Evolutionary conservation across 2,888 invertebrate species (phyloP).

Genomic region (Agriopis leucophaearia): DNA sequence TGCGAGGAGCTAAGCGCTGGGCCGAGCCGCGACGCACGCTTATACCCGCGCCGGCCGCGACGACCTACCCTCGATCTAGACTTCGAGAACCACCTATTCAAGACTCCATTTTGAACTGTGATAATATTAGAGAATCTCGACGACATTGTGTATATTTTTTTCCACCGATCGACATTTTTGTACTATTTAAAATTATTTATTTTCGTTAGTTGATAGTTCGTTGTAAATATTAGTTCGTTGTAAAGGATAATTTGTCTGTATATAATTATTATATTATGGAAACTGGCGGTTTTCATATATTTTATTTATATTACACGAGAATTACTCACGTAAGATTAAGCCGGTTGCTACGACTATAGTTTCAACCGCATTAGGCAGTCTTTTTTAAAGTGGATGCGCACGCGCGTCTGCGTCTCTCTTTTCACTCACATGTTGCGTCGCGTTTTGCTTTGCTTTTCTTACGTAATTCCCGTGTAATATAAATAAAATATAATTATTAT

Average conservation of each 20-base stretch:
- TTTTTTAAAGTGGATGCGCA: conserved; percentile 47
- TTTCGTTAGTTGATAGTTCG: conserved; percentile 58
- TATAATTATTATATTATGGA: conserved; percentile 60
- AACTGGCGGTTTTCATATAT: too few species aligned
- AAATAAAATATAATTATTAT: conserved; percentile 68
- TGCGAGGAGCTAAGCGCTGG: conserved; percentile 62
- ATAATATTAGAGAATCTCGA: conserved; percentile 74
- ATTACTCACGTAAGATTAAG: too few species aligned
- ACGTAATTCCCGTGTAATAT: too few species aligned
- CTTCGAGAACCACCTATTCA: conserved; percentile 70
- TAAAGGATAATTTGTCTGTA: conserved; percentile 65
- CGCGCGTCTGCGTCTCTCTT: too few species aligned
- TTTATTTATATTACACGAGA: too few species aligned
- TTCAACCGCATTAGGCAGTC: too few species aligned
- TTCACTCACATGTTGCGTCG: too few species aligned
- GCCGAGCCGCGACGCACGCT: conserved; percentile 47
- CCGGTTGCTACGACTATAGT: too few species aligned
- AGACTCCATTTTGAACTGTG: conserved; percentile 82
- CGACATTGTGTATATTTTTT: conserved; percentile 55
- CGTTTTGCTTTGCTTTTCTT: too few species aligned
- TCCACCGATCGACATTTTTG: conserved; percentile 72
- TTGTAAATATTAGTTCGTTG: conserved; percentile 72
- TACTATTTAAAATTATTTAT: conserved; percentile 76
- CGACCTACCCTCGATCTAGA: conserved; percentile 51
- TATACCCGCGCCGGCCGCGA: conserved; percentile 45